phyloP scores from a whole-genome alignment of 2,888 invertebrate species.

The Fragum whitleyi region DNA sequence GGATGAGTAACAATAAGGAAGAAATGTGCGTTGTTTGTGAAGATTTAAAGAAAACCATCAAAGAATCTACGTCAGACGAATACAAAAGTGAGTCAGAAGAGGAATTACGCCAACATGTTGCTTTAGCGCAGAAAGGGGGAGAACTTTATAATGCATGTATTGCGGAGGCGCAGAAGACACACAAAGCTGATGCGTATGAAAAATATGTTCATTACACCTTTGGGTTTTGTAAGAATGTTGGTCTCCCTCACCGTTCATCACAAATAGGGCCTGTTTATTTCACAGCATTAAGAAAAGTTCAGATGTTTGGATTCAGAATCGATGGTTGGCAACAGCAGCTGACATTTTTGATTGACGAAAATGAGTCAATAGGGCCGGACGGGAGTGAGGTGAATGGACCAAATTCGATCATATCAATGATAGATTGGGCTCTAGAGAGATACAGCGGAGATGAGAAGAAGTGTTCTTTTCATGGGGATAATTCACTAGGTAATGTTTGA shows the following conservation, averaged over 20 bases:
- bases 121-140: constrained; percentile 5
- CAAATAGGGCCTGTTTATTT: constrained; percentile 45
- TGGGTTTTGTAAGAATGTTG: constrained; percentile 32
- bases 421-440: constrained; percentile 32
- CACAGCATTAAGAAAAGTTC: constrained; percentile 36
- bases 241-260: constrained; percentile 32
- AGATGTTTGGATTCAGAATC: constrained; percentile 50
- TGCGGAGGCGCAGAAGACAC: background rate
- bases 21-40: constrained; percentile 10
- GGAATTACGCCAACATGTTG: background rate
- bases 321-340: constrained; percentile 40
- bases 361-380: constrained; percentile 41
- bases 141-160: constrained; percentile 22
- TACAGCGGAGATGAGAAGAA: constrained; percentile 22
- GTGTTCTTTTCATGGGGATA: constrained; percentile 39
- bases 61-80: background rate
- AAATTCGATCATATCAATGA: constrained; percentile 44
- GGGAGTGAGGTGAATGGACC: constrained; percentile 39
- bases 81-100: background rate
- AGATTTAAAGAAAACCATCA: background rate
- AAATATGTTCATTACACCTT: constrained; percentile 36
- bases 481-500: constrained; percentile 36
- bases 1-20: background rate
- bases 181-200: background rate
- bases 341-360: constrained; percentile 50